Evolutionary conservation across 2,113 vertebrate species (phyloP).

Genomic region (Noctilio leporinus): DNA sequence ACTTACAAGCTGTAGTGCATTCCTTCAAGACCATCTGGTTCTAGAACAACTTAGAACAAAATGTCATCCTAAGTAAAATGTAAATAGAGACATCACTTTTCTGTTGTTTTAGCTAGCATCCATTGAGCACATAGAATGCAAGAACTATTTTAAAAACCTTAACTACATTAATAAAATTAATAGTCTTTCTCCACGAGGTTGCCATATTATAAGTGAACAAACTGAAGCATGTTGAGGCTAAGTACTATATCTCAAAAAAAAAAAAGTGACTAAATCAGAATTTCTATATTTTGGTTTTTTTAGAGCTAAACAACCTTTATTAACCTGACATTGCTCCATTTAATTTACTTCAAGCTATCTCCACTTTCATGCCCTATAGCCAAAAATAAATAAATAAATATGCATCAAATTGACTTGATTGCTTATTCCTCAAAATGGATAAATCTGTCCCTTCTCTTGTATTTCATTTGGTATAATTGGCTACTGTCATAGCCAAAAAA

Average conservation of each 20-base stretch:
- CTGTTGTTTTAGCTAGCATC: not conserved
- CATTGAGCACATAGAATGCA: not conserved
- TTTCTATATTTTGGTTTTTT: not conserved
- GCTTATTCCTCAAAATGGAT: not conserved
- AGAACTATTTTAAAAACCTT: not conserved
- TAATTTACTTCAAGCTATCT: not conserved
- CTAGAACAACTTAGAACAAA: slow-evolving; percentile 34
- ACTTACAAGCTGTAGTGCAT: not conserved
- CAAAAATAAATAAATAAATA: not conserved
- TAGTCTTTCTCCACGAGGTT: not conserved
- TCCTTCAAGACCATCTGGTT: slow-evolving; percentile 30
- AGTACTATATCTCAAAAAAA: not conserved
- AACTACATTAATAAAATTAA: not conserved
- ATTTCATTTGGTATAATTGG: not conserved
- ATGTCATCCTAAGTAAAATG: not conserved
- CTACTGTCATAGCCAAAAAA: not conserved
- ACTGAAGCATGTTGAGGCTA: not conserved
- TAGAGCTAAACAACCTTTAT: not conserved
- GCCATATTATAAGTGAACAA: not conserved
- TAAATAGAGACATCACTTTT: not conserved
- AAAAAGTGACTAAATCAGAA: not conserved
- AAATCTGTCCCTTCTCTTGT: not conserved
- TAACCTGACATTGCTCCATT: not conserved
- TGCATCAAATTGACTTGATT: not conserved
- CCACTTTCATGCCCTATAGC: not conserved